Conservation (phyloP, 2,113 vertebrate species). For the Grallaria varia region DNA sequence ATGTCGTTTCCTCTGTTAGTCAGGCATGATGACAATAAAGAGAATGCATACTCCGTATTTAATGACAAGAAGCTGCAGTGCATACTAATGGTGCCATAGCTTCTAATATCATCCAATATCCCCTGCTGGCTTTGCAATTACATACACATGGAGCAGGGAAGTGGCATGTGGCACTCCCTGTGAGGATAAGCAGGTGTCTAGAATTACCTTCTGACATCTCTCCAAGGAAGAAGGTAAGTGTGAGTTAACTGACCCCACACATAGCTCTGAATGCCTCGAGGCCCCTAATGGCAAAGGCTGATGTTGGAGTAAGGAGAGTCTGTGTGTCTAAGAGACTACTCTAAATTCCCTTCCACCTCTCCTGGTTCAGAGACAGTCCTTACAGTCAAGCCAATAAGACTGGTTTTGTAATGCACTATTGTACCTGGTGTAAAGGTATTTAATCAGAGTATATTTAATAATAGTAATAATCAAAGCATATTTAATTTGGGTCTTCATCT, state of each 20-base stretch:
- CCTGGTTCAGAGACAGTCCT: background rate
- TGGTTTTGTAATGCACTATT: background rate
- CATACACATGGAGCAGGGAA: slow-evolving; percentile 51
- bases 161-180: slow-evolving; percentile 58
- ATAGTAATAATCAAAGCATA: background rate
- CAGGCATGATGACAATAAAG: slow-evolving; percentile 21
- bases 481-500: background rate
- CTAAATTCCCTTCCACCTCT: background rate
- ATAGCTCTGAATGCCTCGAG: background rate
- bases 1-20: background rate
- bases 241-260: slow-evolving; percentile 43
- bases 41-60: background rate
- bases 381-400: background rate
- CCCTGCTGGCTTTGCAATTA: slow-evolving; percentile 65
- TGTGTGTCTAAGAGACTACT: background rate
- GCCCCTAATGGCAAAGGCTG: slow-evolving; percentile 2
- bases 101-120: slow-evolving; percentile 64
- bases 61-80: slow-evolving; percentile 33
- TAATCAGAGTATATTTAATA: background rate
- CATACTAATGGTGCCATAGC: slow-evolving; percentile 63
- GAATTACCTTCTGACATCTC: slow-evolving; percentile 63
- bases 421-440: background rate
- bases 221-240: slow-evolving; percentile 36
- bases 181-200: slow-evolving; percentile 66
- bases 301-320: background rate